These are phyloP conservation scores for Sebastolobus alascanus DNA, from an alignment of 2,797 vertebrate species.

Conservation along the genomic window DNA sequence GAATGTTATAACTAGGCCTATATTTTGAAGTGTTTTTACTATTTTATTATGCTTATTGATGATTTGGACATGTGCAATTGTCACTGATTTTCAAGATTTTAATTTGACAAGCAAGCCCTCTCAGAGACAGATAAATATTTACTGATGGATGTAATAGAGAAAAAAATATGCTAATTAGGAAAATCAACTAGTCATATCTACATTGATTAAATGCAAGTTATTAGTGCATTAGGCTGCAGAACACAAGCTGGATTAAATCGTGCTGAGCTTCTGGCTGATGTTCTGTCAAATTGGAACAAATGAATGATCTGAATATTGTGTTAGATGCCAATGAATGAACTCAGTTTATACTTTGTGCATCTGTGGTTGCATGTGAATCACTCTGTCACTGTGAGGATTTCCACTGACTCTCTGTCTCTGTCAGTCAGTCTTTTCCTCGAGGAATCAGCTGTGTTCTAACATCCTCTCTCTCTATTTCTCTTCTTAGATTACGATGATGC, in stretches of 20 bases:
- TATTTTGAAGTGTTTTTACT: neutral
- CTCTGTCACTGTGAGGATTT: constrained; percentile 5
- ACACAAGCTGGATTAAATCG: constrained; percentile 42
- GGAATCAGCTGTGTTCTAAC: constrained; percentile 2
- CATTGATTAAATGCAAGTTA: constrained; percentile 49
- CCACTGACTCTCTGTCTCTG: constrained; percentile 4
- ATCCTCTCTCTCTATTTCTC: neutral
- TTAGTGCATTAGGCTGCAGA: constrained; percentile 48
- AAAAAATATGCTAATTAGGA: constrained; percentile 16
- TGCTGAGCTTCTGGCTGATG: constrained; percentile 4
- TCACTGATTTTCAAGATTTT: neutral
- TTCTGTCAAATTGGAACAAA: constrained; percentile 38
- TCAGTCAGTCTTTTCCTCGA: constrained; percentile 23
- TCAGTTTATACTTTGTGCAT: constrained; percentile 9
- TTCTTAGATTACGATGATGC: neutral
- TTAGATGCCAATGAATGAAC: constrained; percentile 32
- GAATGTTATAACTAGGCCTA: neutral
- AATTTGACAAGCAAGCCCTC: constrained; percentile 13
- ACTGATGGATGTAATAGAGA: constrained; percentile 23
- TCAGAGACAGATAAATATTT: constrained; percentile 15
- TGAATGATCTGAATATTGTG: constrained; percentile 41
- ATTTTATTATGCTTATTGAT: neutral
- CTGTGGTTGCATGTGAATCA: constrained; percentile 17
- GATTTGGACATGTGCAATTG: constrained; percentile 1
- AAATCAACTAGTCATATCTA: constrained; percentile 51